These are phyloP conservation scores for Hydra vulgaris DNA, from an alignment of 30 jellyfish, hydroid and myxozoan genomes.

Conservation along the genomic window DNA sequence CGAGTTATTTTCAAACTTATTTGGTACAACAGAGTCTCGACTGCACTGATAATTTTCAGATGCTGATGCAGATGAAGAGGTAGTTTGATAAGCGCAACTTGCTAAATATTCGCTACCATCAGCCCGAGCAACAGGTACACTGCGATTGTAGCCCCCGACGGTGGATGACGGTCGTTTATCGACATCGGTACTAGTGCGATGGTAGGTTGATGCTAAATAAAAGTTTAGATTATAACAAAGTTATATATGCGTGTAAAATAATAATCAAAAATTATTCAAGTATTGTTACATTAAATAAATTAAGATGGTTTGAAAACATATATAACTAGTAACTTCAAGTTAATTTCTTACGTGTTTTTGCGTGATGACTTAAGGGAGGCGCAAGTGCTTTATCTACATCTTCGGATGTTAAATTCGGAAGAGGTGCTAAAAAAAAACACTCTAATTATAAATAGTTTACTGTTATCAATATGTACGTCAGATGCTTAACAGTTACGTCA, in stretches of 20 bases:
- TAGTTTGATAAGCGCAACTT: constrained; percentile 83
- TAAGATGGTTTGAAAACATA: not conserved
- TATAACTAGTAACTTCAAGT: too few species aligned
- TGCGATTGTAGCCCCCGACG: constrained; percentile 87
- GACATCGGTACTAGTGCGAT: constrained; percentile 44
- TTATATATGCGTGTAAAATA: too few species aligned
- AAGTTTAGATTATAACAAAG: not conserved
- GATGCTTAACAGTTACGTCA: not conserved
- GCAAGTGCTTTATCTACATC: constrained; percentile 97
- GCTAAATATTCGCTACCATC: constrained; percentile 97
- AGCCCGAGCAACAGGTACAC: constrained; percentile 98
- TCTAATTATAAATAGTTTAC: not conserved
- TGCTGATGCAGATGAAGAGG: constrained; percentile 29
- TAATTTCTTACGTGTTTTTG: constrained; percentile 10
- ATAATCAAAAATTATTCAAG: too few species aligned
- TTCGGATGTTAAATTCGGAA: constrained; percentile 93
- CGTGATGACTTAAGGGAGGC: constrained; percentile 81
- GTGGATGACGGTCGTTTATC: constrained; percentile 90
- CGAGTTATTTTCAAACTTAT: constrained; percentile 55
- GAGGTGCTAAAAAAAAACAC: constrained; percentile 59
- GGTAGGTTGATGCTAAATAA: constrained; percentile 21
- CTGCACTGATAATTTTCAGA: constrained; percentile 40
- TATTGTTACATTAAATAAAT: too few species aligned
- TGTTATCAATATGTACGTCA: not conserved
- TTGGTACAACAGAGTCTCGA: constrained; percentile 97